Evolutionary conservation across 1,140 invertebrate genomes (phyloP), one percentile per base, ranked within the genome.

Genomic region (Brachionus angularis): DNA sequence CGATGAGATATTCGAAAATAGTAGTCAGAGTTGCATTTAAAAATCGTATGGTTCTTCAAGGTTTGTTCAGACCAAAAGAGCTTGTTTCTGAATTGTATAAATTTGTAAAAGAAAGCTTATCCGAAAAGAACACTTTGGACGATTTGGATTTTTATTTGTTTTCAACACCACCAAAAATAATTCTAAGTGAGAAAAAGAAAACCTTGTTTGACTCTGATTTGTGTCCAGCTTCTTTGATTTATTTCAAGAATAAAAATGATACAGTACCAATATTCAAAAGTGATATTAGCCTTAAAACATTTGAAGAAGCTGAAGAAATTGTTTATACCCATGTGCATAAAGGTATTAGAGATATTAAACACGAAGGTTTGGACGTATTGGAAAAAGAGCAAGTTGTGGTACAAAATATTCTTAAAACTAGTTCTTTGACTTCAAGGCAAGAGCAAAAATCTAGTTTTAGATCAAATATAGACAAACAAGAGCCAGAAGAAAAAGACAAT

Each of bases 1-100:
- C 62, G 16, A 67, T 67, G 62, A 67, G 47, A 47, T 67, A 67
- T 50, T 47, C 42, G 12, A 67, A 47, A 36, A 50, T 67, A 34
- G 62, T 49, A 16, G 34, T 67, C 16, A 23, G 62, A 8, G 16
- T 67, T 36, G 62, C 31, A 18, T 67, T 67, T 23, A 50, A 46
- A 46, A 67, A 67, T 34, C 21, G 47, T 12, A 46, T 47, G 62
- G 62, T 67, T 23, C 23, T 67, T 14, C 62, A 67, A 47, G 62
- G 62, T 25, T 25, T 67, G 21, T 67, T 67, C 10, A 67, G 62
- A 36, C 62, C 62, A 3, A 67, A 67, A 29, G 62, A 67, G 62
- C 25, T 36, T 27, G 0, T 67, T 18, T 67, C 62, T 8, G 42
- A 50, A 21, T 67, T 67, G 42, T 67, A 67, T 18, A 50, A 67